Percentiles rank a stretch among this genome's conserved stretches.
Evolutionary conservation across 2,113 vertebrate species (phyloP).

Genomic region (Embiotoca jacksoni): DNA sequence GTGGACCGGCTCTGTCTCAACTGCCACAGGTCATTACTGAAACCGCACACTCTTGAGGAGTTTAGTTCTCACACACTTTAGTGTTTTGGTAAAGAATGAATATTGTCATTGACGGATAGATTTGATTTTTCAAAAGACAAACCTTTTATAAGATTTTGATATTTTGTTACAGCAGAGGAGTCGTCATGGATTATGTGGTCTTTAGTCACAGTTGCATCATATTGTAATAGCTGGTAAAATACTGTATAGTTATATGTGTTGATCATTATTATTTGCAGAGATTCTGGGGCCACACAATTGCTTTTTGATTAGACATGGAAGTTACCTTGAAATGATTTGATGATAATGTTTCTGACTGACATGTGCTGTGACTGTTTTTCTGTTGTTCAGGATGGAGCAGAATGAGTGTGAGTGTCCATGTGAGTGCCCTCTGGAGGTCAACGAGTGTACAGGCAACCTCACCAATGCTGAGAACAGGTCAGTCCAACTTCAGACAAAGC

Average conservation of each 20-base stretch:
- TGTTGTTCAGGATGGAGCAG: constrained; percentile 93
- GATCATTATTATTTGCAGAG: neutral
- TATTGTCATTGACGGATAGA: neutral
- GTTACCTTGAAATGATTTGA: too few species aligned
- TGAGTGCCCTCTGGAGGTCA: constrained; percentile 98
- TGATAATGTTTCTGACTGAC: neutral
- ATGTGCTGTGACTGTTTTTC: neutral
- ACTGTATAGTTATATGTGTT: too few species aligned
- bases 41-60: neutral
- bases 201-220: neutral
- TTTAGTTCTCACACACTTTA: neutral
- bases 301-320: neutral
- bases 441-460: constrained; percentile 98
- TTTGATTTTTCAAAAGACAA: too few species aligned
- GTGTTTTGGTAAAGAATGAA: neutral
- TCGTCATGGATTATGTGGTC: neutral
- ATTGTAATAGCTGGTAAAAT: neutral
- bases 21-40: constrained; percentile 91
- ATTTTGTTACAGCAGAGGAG: neutral
- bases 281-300: neutral
- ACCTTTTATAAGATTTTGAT: neutral
- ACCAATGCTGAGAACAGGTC: constrained; percentile 97
- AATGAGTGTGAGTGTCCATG: constrained; percentile 99
- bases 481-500: constrained; percentile 27
- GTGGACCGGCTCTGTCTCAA: constrained; percentile 98